A percentile compares a stretch with the other conserved stretches of the same genome.
Conservation (phyloP, 2,888 invertebrate species). For the Amorpha juglandis region DNA sequence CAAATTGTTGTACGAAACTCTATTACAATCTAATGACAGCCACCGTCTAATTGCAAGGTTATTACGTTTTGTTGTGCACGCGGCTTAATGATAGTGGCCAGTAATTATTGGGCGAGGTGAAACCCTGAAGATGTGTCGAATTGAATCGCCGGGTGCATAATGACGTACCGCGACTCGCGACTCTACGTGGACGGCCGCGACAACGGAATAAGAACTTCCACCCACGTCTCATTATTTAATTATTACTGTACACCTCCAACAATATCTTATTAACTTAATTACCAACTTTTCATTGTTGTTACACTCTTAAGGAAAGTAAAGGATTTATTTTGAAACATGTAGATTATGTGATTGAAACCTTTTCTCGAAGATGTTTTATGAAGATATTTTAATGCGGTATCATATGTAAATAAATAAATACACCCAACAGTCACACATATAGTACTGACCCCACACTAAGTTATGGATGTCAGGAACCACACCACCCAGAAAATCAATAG, state of each 20-base stretch:
- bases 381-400: too few relatives aligned
- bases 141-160: slow-evolving; percentile 71
- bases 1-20: slow-evolving; percentile 84
- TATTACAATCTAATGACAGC: slow-evolving; percentile 83
- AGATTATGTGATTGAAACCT: too few relatives aligned
- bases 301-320: too few relatives aligned
- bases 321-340: too few relatives aligned
- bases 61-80: slow-evolving; percentile 81
- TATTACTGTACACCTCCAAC: slow-evolving; percentile 22
- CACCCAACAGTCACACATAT: too few relatives aligned
- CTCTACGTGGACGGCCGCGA: slow-evolving; percentile 49
- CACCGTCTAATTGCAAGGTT: slow-evolving; percentile 82
- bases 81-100: slow-evolving; percentile 73
- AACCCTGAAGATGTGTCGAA: slow-evolving; percentile 83
- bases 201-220: not conserved
- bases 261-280: too few relatives aligned
- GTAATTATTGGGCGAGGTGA: slow-evolving; percentile 83
- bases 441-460: too few relatives aligned
- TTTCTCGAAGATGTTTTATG: too few relatives aligned
- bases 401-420: too few relatives aligned
- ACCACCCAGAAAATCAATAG: too few relatives aligned
- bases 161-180: slow-evolving; percentile 50
- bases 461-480: too few relatives aligned
- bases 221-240: slow-evolving; percentile 54
- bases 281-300: too few relatives aligned